Percentiles rank a stretch among this genome's conserved stretches.
Conservation (phyloP, 2,797 vertebrate species). For the Sorex maritimensis region DNA sequence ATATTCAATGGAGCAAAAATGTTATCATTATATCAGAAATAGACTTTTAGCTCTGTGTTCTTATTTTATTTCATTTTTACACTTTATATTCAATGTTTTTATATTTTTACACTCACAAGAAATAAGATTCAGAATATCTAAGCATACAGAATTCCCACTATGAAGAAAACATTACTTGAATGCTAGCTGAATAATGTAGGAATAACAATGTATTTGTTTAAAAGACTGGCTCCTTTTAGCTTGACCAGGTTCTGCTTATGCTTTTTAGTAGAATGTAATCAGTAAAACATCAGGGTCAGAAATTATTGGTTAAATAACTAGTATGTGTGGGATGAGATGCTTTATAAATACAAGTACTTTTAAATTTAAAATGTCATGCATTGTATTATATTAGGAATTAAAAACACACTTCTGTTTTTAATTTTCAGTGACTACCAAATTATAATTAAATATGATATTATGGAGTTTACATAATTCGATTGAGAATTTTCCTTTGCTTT, state of each 20-base stretch:
- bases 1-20: slow-evolving; percentile 60
- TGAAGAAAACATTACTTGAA: slow-evolving; percentile 9
- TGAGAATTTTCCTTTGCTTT: slow-evolving; percentile 63
- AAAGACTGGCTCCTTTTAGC: neutral
- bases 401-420: neutral
- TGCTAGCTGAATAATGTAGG: neutral
- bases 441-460: slow-evolving; percentile 45
- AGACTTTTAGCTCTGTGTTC: slow-evolving; percentile 57
- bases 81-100: slow-evolving; percentile 63
- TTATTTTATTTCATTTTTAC: neutral
- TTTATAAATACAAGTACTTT: neutral
- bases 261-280: neutral
- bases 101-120: slow-evolving; percentile 31
- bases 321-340: neutral
- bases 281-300: neutral
- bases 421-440: slow-evolving; percentile 40
- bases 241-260: neutral
- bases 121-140: neutral
- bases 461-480: slow-evolving; percentile 7
- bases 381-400: too few species aligned
- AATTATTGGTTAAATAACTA: neutral
- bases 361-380: too few species aligned
- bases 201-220: neutral
- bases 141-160: neutral
- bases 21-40: slow-evolving; percentile 58